Base-by-base conservation (phyloP, 2,113 vertebrate species). In the Polypterus bichir region DNA sequence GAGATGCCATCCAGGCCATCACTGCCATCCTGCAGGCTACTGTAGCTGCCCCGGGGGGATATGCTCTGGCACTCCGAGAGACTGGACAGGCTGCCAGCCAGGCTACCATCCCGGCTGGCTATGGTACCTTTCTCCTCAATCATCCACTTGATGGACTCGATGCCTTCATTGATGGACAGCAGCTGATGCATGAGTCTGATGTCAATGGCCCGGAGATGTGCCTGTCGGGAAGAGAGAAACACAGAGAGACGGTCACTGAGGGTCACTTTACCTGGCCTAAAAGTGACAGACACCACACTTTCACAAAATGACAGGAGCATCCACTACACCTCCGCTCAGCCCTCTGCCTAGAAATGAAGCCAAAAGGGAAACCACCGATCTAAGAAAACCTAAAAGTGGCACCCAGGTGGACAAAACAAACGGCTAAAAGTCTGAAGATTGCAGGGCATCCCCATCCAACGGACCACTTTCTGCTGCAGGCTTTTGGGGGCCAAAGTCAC, bases 141-240 rank as follows among this genome's bases (percentile, higher is more conserved):
- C 74, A 94, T 81, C 93, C 94, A 98, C 51, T 93, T 93, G 76
- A 97, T 86, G 57, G 94, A 97, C 75, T 97, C 94, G 10, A 98
- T 97, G 62, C 82, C 94, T 68, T 98, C 95, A 46, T 98, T 98
- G 82, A 98, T 95, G 10, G 92, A 71, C n/a, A 98, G 85, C 1
- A 98, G 77, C 73, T 98, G 93, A 59, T 90, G 91, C 94, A 97
- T 96, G 61, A 98, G 88, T 66, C 87, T 91, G 48, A 89, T 86
- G 1, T 98, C 94, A 0, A 92, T 89, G 70, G 92, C 92, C 73
- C 95, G 87, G 49, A 98, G 88, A 71, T 89, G 88, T 52, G 88
- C 82, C 95, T 98, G 52, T 0, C 6, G 46, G 9, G 63, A 59
- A 9, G 63, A 66, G 9, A 57, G 71, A 70, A 68, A 2, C 69